These are phyloP conservation scores for Hydrolagus affinis DNA, from an alignment of 2,113 vertebrate species.

Conservation along the genomic window DNA sequence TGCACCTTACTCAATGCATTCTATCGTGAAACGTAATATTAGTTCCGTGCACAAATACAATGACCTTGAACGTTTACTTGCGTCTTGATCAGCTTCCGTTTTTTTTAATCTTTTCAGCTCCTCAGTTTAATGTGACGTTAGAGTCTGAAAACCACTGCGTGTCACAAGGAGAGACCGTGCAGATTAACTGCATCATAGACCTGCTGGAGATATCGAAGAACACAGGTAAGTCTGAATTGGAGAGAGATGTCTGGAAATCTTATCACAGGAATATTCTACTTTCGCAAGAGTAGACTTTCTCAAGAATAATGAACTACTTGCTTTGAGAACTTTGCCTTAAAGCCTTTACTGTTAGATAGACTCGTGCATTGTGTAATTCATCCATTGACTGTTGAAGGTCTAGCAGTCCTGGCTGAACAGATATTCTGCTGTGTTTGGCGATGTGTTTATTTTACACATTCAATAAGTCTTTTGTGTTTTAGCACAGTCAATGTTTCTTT, in stretches of 20 bases:
- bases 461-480: neutral
- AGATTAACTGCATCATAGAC: constrained; percentile 67
- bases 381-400: no score
- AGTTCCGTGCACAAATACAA: neutral
- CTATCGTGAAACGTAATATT: neutral
- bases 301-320: neutral
- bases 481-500: neutral
- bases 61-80: neutral
- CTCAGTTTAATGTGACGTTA: constrained; percentile 68
- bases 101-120: constrained; percentile 54
- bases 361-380: no score
- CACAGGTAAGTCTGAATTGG: constrained; percentile 20
- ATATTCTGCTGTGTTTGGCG: no score
- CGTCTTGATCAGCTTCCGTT: constrained; percentile 31
- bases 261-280: neutral
- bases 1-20: neutral
- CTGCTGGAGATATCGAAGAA: neutral
- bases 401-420: no score
- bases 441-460: neutral
- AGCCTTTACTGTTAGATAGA: neutral
- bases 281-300: neutral
- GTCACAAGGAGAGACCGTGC: constrained; percentile 75
- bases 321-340: neutral
- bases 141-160: constrained; percentile 63
- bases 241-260: neutral